phyloP scores from a whole-genome alignment of 2,113 vertebrate species.

The Lophotis ruficrista region DNA sequence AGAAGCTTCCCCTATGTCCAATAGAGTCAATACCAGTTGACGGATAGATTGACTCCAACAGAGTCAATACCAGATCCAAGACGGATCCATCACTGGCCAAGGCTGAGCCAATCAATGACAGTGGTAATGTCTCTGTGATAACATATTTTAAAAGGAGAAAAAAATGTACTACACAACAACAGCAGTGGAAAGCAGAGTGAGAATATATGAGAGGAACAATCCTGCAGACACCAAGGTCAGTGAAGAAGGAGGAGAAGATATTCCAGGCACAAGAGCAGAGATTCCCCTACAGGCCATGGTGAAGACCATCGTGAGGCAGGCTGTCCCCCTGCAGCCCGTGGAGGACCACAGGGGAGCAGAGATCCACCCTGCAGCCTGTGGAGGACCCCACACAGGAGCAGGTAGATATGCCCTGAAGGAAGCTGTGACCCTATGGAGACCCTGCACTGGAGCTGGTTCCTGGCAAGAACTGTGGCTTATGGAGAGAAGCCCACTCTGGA shows the following conservation, averaged over 20 bases:
- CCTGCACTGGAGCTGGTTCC: not conserved
- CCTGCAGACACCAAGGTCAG: not conserved
- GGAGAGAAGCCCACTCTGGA: rapidly evolving
- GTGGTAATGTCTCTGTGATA: rapidly evolving
- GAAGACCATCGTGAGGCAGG: not conserved
- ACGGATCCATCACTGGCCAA: rapidly evolving
- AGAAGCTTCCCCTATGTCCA: rapidly evolving
- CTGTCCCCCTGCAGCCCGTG: not conserved
- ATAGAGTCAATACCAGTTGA: no score
- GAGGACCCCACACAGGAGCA: rapidly evolving
- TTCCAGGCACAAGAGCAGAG: rapidly evolving
- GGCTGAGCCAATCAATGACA: rapidly evolving
- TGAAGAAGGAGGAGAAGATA: not conserved
- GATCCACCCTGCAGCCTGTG: not conserved
- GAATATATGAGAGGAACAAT: not conserved
- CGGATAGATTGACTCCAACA: not conserved
- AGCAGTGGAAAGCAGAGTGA: not conserved
- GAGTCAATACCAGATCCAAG: rapidly evolving
- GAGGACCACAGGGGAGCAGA: not conserved
- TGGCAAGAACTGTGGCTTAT: not conserved
- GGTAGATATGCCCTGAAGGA: not conserved
- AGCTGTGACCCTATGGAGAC: not conserved
- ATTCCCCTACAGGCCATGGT: not conserved
- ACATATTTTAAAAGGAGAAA: not conserved
- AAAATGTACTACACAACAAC: no score